A percentile compares a stretch with the other conserved stretches of the same genome.
These are phyloP conservation scores for Brachycybe producta DNA, from an alignment of 2,888 invertebrate species.

Conservation along the genomic window DNA sequence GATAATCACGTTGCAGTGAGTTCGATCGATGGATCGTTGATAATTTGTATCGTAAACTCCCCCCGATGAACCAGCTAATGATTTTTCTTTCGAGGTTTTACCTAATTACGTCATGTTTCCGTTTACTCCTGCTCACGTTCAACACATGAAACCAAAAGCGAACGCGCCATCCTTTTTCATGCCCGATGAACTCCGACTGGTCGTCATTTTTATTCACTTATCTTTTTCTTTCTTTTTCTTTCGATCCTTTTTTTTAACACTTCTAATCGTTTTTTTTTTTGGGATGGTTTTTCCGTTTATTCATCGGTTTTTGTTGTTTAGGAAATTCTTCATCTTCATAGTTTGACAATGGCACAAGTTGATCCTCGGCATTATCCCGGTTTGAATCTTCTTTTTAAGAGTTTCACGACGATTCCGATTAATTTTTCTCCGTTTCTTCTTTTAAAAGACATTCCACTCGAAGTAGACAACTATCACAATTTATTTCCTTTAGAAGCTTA, in stretches of 20 bases:
- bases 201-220: slow-evolving; percentile 20
- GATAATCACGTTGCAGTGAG: slow-evolving; percentile 33
- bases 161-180: slow-evolving; percentile 52
- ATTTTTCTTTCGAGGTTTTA: slow-evolving; percentile 23
- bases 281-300: neutral
- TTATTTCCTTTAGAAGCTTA: slow-evolving; percentile 66
- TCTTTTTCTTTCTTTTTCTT: neutral
- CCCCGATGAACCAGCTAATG: too few species aligned
- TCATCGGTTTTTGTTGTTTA: slow-evolving; percentile 22
- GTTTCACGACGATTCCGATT: slow-evolving; percentile 1
- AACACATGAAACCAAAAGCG: slow-evolving; percentile 35
- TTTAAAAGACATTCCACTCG: slow-evolving; percentile 64
- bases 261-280: neutral
- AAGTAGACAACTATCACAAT: slow-evolving; percentile 81
- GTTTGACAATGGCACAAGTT: slow-evolving; percentile 57
- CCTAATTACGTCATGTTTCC: slow-evolving; percentile 34
- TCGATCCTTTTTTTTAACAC: neutral
- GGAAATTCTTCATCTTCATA: slow-evolving; percentile 62
- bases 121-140: slow-evolving; percentile 33
- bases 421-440: slow-evolving; percentile 16
- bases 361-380: slow-evolving; percentile 50
- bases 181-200: slow-evolving; percentile 63
- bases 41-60: too few species aligned
- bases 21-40: slow-evolving; percentile 13
- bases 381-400: slow-evolving; percentile 22